A percentile compares a stretch with the other conserved stretches of the same genome.
Conservation (phyloP, 2,113 vertebrate genomes). For the Chascanopsetta lugubris region DNA sequence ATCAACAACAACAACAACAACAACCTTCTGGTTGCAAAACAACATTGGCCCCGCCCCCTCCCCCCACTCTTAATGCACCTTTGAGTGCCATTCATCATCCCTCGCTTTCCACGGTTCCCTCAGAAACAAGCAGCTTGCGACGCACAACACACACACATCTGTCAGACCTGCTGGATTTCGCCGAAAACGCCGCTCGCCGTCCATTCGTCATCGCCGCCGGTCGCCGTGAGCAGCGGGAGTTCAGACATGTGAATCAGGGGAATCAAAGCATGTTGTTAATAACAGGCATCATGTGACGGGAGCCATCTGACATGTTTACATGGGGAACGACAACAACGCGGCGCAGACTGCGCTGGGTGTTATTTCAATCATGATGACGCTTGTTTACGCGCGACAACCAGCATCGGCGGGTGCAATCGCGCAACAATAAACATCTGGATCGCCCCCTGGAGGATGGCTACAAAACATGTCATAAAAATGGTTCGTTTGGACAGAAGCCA, state of each 20-base stretch:
- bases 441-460: too few species aligned
- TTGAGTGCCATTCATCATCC: slow-evolving; percentile 1
- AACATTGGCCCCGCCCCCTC: too few species aligned
- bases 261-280: neutral
- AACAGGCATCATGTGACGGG: neutral
- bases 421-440: too few species aligned
- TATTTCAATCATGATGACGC: too few species aligned
- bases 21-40: too few species aligned
- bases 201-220: slow-evolving; percentile 21
- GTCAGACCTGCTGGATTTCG: neutral
- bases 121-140: neutral
- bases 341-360: too few species aligned
- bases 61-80: neutral
- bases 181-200: neutral
- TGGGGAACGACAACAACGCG: too few species aligned
- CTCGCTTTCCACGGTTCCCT: neutral
- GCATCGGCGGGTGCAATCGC: too few species aligned
- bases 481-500: too few species aligned
- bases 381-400: too few species aligned
- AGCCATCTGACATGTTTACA: too few species aligned
- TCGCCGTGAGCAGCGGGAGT: slow-evolving; percentile 5
- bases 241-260: slow-evolving; percentile 28
- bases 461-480: too few species aligned
- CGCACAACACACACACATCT: slow-evolving; percentile 2
- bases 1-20: neutral